Conservation (phyloP, 2,797 vertebrate species). For the Typhlichthys subterraneus region DNA sequence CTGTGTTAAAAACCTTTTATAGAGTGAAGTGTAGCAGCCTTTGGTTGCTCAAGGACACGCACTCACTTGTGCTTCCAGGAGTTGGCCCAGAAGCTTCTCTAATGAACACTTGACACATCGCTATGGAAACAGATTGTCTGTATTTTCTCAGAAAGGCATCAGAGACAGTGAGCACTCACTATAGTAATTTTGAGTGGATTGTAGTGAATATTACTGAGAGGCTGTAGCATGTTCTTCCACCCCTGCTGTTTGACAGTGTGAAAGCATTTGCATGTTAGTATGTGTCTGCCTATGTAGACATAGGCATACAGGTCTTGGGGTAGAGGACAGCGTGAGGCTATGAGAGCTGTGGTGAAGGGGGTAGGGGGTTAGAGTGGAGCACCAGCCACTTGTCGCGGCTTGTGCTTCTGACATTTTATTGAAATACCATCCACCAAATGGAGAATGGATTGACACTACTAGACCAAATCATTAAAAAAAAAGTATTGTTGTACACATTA, state of each 20-base stretch:
- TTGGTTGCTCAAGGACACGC: neutral
- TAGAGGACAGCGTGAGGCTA: no score
- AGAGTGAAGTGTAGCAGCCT: conserved; percentile 12
- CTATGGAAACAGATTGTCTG: conserved; percentile 18
- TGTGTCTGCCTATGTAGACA: neutral
- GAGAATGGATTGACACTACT: no score
- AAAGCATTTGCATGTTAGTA: neutral
- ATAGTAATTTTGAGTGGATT: neutral
- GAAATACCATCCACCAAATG: no score
- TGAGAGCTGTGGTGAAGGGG: no score
- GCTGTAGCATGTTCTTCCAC: neutral
- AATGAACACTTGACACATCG: conserved; percentile 28
- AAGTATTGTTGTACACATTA: no score
- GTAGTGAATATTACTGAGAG: neutral
- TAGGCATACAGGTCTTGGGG: no score
- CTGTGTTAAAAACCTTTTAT: conserved; percentile 6
- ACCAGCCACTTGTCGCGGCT: no score
- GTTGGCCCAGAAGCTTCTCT: conserved; percentile 16
- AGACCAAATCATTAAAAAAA: no score
- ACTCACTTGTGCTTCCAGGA: conserved; percentile 10
- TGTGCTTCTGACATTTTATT: no score
- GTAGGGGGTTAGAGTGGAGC: no score
- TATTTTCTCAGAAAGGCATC: neutral
- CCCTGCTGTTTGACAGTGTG: conserved; percentile 1
- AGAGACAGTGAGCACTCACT: neutral